Conservation (phyloP, 2,797 vertebrate species). For the Naso thynnoides region DNA sequence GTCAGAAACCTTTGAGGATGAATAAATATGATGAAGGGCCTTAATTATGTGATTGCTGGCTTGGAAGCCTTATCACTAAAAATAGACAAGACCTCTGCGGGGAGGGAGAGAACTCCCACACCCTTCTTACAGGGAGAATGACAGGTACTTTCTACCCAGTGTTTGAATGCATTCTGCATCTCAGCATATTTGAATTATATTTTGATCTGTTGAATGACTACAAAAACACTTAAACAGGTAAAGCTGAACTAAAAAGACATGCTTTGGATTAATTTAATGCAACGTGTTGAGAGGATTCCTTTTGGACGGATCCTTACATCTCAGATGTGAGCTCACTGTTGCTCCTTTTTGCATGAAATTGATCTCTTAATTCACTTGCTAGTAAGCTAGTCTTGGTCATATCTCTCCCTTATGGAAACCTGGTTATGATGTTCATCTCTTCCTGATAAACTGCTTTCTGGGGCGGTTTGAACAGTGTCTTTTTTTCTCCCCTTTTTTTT, state of each 20-base stretch:
- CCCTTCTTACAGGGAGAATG: conserved; percentile 71
- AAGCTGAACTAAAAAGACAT: conserved; percentile 13
- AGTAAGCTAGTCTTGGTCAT: conserved; percentile 3
- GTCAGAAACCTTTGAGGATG: conserved; percentile 81
- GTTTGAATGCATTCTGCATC: conserved; percentile 57
- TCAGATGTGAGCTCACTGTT: conserved; percentile 22
- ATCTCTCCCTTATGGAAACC: conserved; percentile 1
- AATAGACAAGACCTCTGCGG: conserved; percentile 78
- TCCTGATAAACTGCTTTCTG: conserved; percentile 24
- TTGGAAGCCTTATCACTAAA: conserved; percentile 80
- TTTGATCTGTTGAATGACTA: conserved; percentile 43
- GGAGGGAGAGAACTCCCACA: conserved; percentile 78
- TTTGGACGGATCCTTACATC: conserved; percentile 4
- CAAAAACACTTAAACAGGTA: conserved; percentile 27
- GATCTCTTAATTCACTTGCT: conserved; percentile 21
- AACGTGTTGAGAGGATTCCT: conserved; percentile 20
- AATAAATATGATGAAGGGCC: conserved; percentile 82
- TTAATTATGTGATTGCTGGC: conserved; percentile 83
- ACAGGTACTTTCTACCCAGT: conserved; percentile 66
- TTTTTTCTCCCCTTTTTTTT: conserved; percentile 2
- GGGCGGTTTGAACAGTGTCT: not conserved
- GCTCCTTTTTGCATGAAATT: conserved; percentile 4
- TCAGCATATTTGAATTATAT: conserved; percentile 55
- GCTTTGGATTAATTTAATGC: conserved; percentile 29
- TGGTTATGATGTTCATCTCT: conserved; percentile 15